These are phyloP conservation scores for Mycteria americana DNA, from an alignment of 2,797 vertebrate genomes.

Conservation along the genomic window DNA sequence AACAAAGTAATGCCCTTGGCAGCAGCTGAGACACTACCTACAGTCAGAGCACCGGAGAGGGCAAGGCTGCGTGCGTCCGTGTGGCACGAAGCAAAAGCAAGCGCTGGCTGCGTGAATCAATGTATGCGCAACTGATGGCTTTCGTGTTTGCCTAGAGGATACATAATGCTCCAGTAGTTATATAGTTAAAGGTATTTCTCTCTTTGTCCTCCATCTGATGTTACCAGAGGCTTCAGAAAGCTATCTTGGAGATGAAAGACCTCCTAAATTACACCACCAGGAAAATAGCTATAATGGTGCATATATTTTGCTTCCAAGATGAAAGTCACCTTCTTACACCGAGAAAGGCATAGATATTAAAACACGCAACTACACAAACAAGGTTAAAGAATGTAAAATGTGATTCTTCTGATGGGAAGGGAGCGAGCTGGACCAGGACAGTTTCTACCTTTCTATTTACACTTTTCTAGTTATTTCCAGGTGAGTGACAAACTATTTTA, in stretches of 20 bases:
- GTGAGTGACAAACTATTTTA: not conserved
- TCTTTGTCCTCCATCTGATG: conserved; percentile 22
- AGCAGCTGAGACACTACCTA: not conserved
- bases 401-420: not conserved
- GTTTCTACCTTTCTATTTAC: not conserved
- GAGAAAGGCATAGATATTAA: conserved; percentile 13
- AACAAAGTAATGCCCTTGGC: not conserved
- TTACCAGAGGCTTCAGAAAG: conserved; percentile 21
- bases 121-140: not conserved
- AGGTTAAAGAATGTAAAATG: conserved; percentile 33
- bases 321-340: conserved; percentile 54
- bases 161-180: not conserved
- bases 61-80: rapidly evolving
- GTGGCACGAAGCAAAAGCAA: not conserved
- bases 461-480: conserved; percentile 1
- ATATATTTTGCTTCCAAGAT: conserved; percentile 51
- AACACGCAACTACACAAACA: conserved; percentile 18
- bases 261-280: conserved; percentile 42
- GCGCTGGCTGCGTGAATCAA: not conserved
- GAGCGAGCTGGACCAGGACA: not conserved
- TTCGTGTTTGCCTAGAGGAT: not conserved
- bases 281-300: conserved; percentile 57
- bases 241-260: conserved; percentile 52
- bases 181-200: not conserved
- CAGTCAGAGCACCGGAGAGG: not conserved